phyloP scores from a whole-genome alignment of 2,113 vertebrate genomes.

The Tenebrosternarchus preto region DNA sequence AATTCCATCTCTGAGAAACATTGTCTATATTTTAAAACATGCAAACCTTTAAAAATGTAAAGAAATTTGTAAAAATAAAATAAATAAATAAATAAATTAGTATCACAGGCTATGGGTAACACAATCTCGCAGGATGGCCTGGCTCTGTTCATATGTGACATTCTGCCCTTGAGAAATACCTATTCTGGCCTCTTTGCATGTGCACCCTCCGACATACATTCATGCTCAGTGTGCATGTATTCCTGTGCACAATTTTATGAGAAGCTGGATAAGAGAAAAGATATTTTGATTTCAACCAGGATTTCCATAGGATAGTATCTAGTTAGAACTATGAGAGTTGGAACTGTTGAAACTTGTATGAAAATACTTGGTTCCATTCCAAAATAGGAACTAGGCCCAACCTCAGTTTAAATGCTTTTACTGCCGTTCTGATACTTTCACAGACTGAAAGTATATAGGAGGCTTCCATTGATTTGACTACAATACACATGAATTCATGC shows the following conservation, averaged over 20 bases:
- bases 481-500: background rate
- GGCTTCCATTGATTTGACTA: background rate
- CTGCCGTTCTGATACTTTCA: background rate
- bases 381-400: background rate
- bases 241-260: background rate
- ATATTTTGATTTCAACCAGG: background rate
- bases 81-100: too few relatives aligned
- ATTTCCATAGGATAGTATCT: background rate
- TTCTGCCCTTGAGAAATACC: too few relatives aligned
- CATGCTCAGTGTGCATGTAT: background rate
- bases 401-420: background rate
- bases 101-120: too few relatives aligned
- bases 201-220: background rate
- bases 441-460: background rate
- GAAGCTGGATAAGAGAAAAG: background rate
- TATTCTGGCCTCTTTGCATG: too few relatives aligned
- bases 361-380: background rate
- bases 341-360: conserved; percentile 24
- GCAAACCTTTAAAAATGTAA: too few relatives aligned
- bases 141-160: too few relatives aligned
- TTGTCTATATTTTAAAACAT: too few relatives aligned
- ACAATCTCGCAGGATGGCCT: too few relatives aligned
- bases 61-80: too few relatives aligned
- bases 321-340: background rate
- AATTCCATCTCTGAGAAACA: too few relatives aligned